Conservation (phyloP, 2,888 invertebrate species). For the Nephrotoma appendiculata region DNA sequence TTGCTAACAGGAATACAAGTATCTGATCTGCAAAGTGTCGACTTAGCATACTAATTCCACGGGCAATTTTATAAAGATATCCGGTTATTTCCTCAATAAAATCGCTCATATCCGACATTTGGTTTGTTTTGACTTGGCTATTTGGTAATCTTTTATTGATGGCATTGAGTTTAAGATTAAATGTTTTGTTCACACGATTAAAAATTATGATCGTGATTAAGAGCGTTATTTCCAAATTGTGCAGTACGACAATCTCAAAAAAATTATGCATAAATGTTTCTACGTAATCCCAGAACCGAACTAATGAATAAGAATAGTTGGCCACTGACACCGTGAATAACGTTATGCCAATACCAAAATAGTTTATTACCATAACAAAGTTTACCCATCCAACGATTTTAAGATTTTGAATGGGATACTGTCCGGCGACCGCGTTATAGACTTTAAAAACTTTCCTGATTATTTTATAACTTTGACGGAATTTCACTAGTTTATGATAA, state of each 20-base stretch:
- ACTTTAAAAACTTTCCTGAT: not conserved
- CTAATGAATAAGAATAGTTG: not conserved
- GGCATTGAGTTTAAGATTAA: not conserved
- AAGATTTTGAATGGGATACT: not conserved
- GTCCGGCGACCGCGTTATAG: not conserved
- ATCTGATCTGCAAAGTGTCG: no score
- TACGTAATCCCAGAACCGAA: not conserved
- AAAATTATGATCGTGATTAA: not conserved
- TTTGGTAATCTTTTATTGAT: not conserved
- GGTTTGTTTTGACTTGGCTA: no score
- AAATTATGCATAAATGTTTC: not conserved
- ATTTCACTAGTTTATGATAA: not conserved
- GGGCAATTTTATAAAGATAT: no score
- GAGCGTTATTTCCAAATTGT: not conserved
- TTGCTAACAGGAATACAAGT: not conserved
- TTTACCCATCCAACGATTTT: not conserved
- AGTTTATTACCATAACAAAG: not conserved
- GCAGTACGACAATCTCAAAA: not conserved
- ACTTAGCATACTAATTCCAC: no score
- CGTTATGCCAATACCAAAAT: not conserved
- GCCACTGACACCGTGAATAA: not conserved
- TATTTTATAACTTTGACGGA: not conserved
- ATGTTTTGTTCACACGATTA: not conserved
- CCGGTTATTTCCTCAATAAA: no score
- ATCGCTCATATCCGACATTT: no score